Percentiles rank a stretch among this genome's conserved stretches.
Evolutionary conservation across 1,140 invertebrate species (phyloP).

Genomic region (Neuroterus valhalla): DNA sequence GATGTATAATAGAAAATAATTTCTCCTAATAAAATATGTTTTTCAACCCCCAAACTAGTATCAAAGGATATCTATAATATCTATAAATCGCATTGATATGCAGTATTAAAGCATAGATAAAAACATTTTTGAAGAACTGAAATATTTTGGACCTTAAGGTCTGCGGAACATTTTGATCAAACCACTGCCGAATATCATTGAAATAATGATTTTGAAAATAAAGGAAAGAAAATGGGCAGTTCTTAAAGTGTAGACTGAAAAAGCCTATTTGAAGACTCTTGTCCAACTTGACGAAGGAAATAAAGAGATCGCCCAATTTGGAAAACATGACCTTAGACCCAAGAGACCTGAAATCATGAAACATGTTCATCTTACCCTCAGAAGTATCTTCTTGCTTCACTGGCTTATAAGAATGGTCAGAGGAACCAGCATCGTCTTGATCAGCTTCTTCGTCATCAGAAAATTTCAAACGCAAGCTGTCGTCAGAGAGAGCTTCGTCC

Average conservation of each 20-base stretch:
- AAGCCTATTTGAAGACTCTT: too few species aligned
- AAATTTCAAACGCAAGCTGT: conserved; percentile 67
- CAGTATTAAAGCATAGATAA: conserved; percentile 27
- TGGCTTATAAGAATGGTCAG: conserved; percentile 23
- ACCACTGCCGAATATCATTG: not conserved
- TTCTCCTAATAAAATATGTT: not conserved
- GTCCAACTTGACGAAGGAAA: too few species aligned
- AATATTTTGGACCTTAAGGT: conserved; percentile 6
- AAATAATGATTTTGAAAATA: conserved; percentile 26
- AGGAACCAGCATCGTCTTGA: conserved; percentile 40
- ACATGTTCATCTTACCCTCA: conserved; percentile 24
- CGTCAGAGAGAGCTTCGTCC: conserved; percentile 66
- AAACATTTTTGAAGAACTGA: conserved; percentile 30
- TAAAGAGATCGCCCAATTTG: too few species aligned
- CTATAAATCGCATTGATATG: not conserved
- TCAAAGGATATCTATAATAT: not conserved
- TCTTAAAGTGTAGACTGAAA: too few species aligned
- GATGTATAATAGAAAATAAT: not conserved
- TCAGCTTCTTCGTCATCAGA: conserved; percentile 68
- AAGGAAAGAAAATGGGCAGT: not conserved
- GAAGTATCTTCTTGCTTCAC: conserved; percentile 27
- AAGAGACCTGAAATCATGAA: conserved; percentile 8
- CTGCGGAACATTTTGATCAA: not conserved
- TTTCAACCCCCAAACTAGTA: not conserved
- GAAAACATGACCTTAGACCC: too few species aligned